Conservation (phyloP, 2,797 vertebrate species). For the Alectoris magna region DNA sequence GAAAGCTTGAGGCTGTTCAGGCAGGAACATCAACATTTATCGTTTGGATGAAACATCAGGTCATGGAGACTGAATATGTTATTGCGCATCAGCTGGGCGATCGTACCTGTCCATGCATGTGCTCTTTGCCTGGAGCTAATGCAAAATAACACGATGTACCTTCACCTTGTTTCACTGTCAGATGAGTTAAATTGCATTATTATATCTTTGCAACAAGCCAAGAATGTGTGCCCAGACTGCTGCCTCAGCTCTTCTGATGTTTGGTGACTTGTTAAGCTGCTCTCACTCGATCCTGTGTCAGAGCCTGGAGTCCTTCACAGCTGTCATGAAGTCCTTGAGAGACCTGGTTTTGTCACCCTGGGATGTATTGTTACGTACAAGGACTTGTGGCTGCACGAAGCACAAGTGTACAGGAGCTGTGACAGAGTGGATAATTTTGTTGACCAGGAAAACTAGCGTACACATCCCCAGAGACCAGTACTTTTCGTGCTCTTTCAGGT, state of each 20-base stretch:
- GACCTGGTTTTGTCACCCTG: not conserved
- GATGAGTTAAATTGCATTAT: conserved; percentile 67
- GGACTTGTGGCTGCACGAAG: not conserved
- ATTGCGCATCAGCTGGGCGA: not conserved
- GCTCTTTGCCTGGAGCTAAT: conserved; percentile 49
- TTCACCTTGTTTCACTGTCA: conserved; percentile 65
- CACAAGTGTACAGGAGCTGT: not conserved
- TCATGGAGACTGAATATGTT: not conserved
- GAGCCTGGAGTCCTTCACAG: conserved; percentile 47
- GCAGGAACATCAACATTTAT: not conserved
- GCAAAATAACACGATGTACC: conserved; percentile 48
- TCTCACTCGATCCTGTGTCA: conserved; percentile 10
- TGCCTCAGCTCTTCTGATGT: conserved; percentile 64
- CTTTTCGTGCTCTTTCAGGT: not conserved
- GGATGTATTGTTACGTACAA: not conserved
- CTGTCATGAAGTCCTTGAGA: conserved; percentile 51
- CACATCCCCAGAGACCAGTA: not conserved
- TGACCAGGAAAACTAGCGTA: not conserved
- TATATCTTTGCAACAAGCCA: conserved; percentile 43
- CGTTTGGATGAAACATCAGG: not conserved
- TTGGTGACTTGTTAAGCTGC: conserved; percentile 50
- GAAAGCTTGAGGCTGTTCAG: not conserved
- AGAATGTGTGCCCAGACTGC: conserved; percentile 31
- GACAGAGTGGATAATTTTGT: not conserved
- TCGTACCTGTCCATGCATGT: conserved; percentile 17